phyloP scores from a whole-genome alignment of 2,888 invertebrate genomes.

The Stictocephala bisonia region DNA sequence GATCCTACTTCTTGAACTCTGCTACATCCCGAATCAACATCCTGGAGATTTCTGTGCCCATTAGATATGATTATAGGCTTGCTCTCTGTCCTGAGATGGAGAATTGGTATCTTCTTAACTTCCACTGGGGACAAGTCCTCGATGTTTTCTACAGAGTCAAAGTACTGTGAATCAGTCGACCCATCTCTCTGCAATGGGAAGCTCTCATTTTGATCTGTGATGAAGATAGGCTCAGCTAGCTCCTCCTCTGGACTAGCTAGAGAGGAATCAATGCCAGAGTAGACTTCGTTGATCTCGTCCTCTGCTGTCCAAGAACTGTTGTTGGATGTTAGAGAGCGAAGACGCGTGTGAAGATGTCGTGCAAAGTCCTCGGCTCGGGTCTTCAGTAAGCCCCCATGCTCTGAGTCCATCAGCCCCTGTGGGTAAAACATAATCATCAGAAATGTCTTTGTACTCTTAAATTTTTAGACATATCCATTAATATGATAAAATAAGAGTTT shows the following conservation, averaged over 20 bases:
- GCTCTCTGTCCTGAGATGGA: constrained; percentile 21
- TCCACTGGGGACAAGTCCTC: background rate
- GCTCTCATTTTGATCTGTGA: constrained; percentile 1
- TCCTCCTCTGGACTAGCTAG: constrained; percentile 45
- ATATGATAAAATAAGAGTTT: too few relatives aligned
- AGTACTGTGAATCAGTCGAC: constrained; percentile 22
- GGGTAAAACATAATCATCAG: too few relatives aligned
- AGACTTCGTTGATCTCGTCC: constrained; percentile 28
- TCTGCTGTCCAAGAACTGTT: constrained; percentile 32
- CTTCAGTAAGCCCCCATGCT: constrained; percentile 39
- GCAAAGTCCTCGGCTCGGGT: constrained; percentile 45
- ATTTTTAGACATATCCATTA: too few relatives aligned
- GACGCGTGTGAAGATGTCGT: constrained; percentile 40
- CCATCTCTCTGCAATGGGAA: constrained; percentile 15
- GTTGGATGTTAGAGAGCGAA: constrained; percentile 37
- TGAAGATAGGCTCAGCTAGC: constrained; percentile 41
- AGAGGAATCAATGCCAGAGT: constrained; percentile 41
- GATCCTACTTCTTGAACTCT: constrained; percentile 2
- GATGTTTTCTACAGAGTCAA: constrained; percentile 32
- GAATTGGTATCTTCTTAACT: background rate
- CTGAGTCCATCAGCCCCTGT: too few relatives aligned
- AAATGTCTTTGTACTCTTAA: too few relatives aligned
- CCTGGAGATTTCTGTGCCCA: constrained; percentile 15
- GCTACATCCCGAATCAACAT: constrained; percentile 16
- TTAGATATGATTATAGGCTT: background rate